Percentiles rank a stretch among this genome's conserved stretches.
Conservation (phyloP, 2,888 invertebrate species). For the Subacronicta megacephala region DNA sequence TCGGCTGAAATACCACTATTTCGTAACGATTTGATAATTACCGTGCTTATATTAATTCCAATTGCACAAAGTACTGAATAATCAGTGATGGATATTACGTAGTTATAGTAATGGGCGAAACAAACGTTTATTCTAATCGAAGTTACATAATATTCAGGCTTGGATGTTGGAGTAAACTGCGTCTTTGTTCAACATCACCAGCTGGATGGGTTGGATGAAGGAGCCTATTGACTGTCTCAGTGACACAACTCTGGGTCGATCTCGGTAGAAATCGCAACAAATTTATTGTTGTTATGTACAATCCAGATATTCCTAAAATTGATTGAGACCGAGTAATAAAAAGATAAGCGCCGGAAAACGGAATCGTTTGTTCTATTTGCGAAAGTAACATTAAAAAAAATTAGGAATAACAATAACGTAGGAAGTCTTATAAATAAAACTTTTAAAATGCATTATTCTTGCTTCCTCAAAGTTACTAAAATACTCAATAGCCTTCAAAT, state of each 20-base stretch:
- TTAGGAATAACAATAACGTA: too few relatives aligned
- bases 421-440: too few relatives aligned
- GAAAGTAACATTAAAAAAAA: too few relatives aligned
- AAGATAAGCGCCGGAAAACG: too few relatives aligned
- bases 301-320: too few relatives aligned
- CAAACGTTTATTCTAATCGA: constrained; percentile 14
- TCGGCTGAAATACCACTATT: constrained; percentile 17
- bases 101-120: constrained; percentile 13
- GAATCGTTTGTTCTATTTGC: too few relatives aligned
- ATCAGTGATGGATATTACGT: constrained; percentile 21
- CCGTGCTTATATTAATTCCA: constrained; percentile 21
- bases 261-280: not conserved
- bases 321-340: too few relatives aligned
- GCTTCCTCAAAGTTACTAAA: too few relatives aligned
- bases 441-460: too few relatives aligned
- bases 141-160: constrained; percentile 11
- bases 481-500: not conserved
- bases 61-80: constrained; percentile 23
- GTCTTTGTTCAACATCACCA: constrained; percentile 4
- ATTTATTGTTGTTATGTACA: too few relatives aligned
- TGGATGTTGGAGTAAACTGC: not conserved
- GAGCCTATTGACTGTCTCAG: not conserved
- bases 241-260: not conserved
- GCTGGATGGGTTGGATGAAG: not conserved
- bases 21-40: constrained; percentile 27